A percentile compares a stretch with the other conserved stretches of the same genome.
phyloP scores from a whole-genome alignment of 2,888 invertebrate species.

The Orchestes rusci region DNA sequence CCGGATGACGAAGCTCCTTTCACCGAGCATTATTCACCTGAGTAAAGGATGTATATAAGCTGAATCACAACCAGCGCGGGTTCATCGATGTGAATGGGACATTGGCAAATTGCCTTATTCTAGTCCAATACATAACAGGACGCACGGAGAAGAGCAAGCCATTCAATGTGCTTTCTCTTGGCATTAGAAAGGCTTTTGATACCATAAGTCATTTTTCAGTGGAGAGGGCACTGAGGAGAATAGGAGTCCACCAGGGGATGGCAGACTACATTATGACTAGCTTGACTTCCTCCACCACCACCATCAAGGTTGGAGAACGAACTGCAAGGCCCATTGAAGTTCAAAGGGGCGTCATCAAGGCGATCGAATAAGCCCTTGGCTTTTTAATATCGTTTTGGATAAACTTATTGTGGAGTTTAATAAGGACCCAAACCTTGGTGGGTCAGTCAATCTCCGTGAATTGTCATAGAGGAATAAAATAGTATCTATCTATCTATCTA shows the following conservation, averaged over 20 bases:
- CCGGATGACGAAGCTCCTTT: not conserved
- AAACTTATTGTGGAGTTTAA: conserved; percentile 8
- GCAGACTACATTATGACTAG: not conserved
- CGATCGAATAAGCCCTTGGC: conserved; percentile 6
- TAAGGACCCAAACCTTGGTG: no score
- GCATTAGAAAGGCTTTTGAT: conserved; percentile 27
- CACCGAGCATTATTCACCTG: not conserved
- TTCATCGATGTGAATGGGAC: conserved; percentile 21
- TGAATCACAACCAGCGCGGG: conserved; percentile 19
- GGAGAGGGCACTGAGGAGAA: conserved; percentile 13
- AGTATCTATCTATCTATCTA: no score
- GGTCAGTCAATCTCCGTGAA: no score
- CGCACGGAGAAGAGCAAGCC: not conserved
- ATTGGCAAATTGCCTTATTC: not conserved
- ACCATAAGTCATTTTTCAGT: conserved; percentile 21
- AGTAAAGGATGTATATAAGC: not conserved
- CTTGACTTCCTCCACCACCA: not conserved
- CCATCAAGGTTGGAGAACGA: not conserved
- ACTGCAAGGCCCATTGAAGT: not conserved
- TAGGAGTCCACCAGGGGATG: conserved; percentile 5
- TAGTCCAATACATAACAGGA: not conserved
- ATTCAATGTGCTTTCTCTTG: conserved; percentile 8
- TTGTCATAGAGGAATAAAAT: no score
- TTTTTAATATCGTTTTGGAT: conserved; percentile 13
- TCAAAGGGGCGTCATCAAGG: conserved; percentile 12